Percentiles rank a stretch among this genome's conserved stretches.
phyloP scores from a whole-genome alignment of 2,113 vertebrate genomes.

The Notarius quadriscutis region DNA sequence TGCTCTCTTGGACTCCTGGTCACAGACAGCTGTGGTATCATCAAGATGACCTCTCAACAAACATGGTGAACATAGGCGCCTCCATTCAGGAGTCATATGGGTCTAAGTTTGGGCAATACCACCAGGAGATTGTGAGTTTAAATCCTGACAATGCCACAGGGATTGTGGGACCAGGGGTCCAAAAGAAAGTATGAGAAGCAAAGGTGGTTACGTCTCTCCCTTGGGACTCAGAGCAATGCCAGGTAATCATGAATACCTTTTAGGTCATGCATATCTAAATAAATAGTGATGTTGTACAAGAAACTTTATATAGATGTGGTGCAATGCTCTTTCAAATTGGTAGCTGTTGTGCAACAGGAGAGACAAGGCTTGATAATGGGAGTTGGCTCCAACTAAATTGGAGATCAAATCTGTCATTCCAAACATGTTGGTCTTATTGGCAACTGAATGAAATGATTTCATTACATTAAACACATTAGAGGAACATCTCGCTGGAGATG shows the following conservation, averaged over 20 bases:
- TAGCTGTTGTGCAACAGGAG: background rate
- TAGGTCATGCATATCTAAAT: conserved; percentile 9
- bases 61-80: background rate
- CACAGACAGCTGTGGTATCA: background rate
- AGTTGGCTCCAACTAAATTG: background rate
- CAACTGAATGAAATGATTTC: background rate
- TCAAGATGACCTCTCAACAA: background rate
- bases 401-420: background rate
- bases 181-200: background rate
- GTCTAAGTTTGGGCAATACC: background rate
- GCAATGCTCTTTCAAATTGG: background rate
- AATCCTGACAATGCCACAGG: background rate
- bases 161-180: background rate
- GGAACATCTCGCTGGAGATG: background rate
- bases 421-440: background rate
- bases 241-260: background rate
- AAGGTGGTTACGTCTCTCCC: background rate
- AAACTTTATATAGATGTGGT: background rate
- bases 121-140: background rate
- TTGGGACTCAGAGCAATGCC: background rate
- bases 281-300: background rate
- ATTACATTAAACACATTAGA: background rate
- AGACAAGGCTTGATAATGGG: background rate
- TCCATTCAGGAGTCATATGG: background rate
- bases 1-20: background rate